phyloP scores from a whole-genome alignment of 2,113 vertebrate species.

The Morone chrysops region DNA sequence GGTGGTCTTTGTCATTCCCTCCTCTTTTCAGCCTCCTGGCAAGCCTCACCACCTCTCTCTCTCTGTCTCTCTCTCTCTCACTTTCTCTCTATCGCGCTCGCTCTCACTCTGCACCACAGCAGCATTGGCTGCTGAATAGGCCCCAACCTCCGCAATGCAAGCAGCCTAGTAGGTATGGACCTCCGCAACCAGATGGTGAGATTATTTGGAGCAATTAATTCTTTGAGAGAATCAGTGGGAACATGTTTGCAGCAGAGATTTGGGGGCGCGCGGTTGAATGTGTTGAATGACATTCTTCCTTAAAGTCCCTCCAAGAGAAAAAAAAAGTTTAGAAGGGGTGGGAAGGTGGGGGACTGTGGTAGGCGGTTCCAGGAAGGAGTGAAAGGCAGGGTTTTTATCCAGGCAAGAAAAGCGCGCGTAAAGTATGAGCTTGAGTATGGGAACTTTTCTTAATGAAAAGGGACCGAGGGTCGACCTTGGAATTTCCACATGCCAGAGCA shows the following conservation, averaged over 20 bases:
- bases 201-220: slow-evolving; percentile 99
- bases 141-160: slow-evolving; percentile 89
- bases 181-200: slow-evolving; percentile 97
- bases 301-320: slow-evolving; percentile 82
- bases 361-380: slow-evolving; percentile 65
- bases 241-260: slow-evolving; percentile 93
- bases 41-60: slow-evolving; percentile 85
- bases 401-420: slow-evolving; percentile 75
- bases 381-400: slow-evolving; percentile 66
- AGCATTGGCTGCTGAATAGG: slow-evolving; percentile 87
- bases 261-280: slow-evolving; percentile 88
- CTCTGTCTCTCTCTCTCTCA: slow-evolving; percentile 83
- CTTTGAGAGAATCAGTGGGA: slow-evolving; percentile 98
- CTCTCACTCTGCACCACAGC: slow-evolving; percentile 68
- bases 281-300: slow-evolving; percentile 88
- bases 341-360: slow-evolving; percentile 27
- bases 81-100: slow-evolving; percentile 82
- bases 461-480: slow-evolving; percentile 49
- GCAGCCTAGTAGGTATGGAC: slow-evolving; percentile 94
- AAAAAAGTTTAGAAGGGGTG: slow-evolving; percentile 58
- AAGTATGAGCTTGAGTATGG: slow-evolving; percentile 73
- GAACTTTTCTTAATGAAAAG: slow-evolving; percentile 84
- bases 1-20: slow-evolving; percentile 92
- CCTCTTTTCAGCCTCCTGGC: slow-evolving; percentile 90
- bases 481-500: slow-evolving; percentile 70